Conservation (phyloP, 1,140 invertebrate genomes). For the Aphis craccivora region DNA sequence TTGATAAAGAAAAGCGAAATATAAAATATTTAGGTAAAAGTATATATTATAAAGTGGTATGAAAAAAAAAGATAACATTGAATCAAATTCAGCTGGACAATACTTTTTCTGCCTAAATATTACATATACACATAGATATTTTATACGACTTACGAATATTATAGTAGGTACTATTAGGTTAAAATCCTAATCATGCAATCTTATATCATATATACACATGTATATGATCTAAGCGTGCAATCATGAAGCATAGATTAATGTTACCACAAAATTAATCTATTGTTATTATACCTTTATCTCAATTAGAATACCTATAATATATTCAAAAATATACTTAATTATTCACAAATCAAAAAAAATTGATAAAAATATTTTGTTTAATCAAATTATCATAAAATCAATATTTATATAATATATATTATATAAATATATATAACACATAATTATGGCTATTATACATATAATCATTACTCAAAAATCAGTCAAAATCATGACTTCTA, state of each 20-base stretch:
- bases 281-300: neutral
- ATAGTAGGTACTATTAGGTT: neutral
- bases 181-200: neutral
- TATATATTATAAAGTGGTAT: neutral
- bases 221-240: no score
- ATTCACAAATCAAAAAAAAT: neutral
- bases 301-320: neutral
- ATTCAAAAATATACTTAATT: no score
- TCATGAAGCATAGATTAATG: neutral
- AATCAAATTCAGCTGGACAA: neutral
- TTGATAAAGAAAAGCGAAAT: neutral
- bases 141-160: neutral
- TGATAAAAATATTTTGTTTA: neutral
- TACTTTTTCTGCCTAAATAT: neutral
- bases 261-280: neutral
- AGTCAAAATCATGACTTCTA: neutral
- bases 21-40: conserved; percentile 25
- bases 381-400: neutral
- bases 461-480: neutral
- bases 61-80: conserved; percentile 4
- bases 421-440: no score
- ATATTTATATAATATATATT: no score
- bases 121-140: neutral
- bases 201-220: no score
- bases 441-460: neutral